These are phyloP conservation scores for Drosophila sucinea DNA, from an alignment of 1,140 invertebrate species.

Conservation along the genomic window DNA sequence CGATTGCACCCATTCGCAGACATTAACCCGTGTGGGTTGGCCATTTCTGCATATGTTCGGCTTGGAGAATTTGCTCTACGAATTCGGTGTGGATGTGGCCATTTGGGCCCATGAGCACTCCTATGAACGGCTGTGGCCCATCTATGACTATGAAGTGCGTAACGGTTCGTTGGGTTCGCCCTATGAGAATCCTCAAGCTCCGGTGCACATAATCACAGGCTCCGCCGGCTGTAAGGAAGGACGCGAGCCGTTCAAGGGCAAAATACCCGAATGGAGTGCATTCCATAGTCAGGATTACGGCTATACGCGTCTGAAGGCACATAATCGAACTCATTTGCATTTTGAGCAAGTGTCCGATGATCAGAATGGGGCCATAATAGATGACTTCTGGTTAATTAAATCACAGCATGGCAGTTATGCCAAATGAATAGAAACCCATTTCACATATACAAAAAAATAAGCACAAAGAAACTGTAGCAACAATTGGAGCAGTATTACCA, in stretches of 20 bases:
- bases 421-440: slow-evolving; percentile 76
- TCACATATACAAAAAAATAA: background rate
- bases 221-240: slow-evolving; percentile 93
- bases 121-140: slow-evolving; percentile 96
- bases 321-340: slow-evolving; percentile 94
- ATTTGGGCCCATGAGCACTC: slow-evolving; percentile 98
- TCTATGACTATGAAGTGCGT: slow-evolving; percentile 94
- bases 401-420: slow-evolving; percentile 84
- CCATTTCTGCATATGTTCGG: slow-evolving; percentile 89
- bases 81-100: slow-evolving; percentile 95
- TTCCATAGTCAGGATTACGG: slow-evolving; percentile 93
- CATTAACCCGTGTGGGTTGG: slow-evolving; percentile 89
- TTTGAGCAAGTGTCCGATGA: slow-evolving; percentile 96
- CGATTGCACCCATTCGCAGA: slow-evolving; percentile 93
- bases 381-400: slow-evolving; percentile 90
- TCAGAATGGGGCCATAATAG: slow-evolving; percentile 89
- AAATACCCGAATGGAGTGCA: slow-evolving; percentile 79
- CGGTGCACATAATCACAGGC: slow-evolving; percentile 96
- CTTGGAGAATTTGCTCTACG: slow-evolving; percentile 93
- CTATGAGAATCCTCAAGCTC: slow-evolving; percentile 93
- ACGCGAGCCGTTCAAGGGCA: slow-evolving; percentile 83
- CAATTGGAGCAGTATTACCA: slow-evolving; percentile 63
- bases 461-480: slow-evolving; percentile 7
- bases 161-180: slow-evolving; percentile 91
- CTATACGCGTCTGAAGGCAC: slow-evolving; percentile 92